phyloP scores from a whole-genome alignment of 2,888 invertebrate species.

The Leucoma salicis region DNA sequence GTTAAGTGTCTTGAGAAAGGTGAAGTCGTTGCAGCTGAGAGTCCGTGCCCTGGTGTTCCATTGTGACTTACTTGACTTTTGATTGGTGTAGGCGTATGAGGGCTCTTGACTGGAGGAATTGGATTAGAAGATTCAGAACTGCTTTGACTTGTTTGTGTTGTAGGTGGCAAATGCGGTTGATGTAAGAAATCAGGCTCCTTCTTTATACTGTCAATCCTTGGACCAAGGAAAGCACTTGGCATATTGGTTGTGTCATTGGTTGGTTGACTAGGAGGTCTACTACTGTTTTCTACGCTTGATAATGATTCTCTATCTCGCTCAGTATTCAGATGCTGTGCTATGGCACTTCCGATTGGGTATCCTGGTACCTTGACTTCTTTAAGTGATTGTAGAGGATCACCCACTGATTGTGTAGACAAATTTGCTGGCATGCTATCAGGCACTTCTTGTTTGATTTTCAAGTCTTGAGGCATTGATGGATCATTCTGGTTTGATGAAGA shows the following conservation, averaged over 20 bases:
- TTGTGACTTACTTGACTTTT: constrained; percentile 72
- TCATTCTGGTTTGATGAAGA: constrained; percentile 64
- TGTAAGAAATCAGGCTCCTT: constrained; percentile 86
- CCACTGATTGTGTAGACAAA: constrained; percentile 74
- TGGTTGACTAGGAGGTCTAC: constrained; percentile 74
- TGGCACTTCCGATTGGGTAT: constrained; percentile 82
- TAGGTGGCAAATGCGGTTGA: constrained; percentile 72
- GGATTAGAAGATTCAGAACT: constrained; percentile 70
- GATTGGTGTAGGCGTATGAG: constrained; percentile 78
- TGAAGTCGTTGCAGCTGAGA: constrained; percentile 70
- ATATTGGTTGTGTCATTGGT: constrained; percentile 73
- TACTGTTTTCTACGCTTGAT: constrained; percentile 73
- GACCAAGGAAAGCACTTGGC: constrained; percentile 83
- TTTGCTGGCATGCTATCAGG: constrained; percentile 77
- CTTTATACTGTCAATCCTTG: constrained; percentile 87
- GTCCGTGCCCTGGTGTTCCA: constrained; percentile 64
- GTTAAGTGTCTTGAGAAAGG: constrained; percentile 77
- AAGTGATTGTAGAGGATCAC: constrained; percentile 89
- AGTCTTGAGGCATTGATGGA: constrained; percentile 73
- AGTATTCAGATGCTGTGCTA: constrained; percentile 72
- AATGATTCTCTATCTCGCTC: constrained; percentile 76
- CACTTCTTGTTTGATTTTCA: constrained; percentile 80
- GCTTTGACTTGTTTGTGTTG: constrained; percentile 68
- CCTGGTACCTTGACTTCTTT: constrained; percentile 91
- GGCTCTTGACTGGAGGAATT: constrained; percentile 81